Base-by-base conservation (phyloP, 2,113 vertebrate species). In the Polyodon spathula region DNA sequence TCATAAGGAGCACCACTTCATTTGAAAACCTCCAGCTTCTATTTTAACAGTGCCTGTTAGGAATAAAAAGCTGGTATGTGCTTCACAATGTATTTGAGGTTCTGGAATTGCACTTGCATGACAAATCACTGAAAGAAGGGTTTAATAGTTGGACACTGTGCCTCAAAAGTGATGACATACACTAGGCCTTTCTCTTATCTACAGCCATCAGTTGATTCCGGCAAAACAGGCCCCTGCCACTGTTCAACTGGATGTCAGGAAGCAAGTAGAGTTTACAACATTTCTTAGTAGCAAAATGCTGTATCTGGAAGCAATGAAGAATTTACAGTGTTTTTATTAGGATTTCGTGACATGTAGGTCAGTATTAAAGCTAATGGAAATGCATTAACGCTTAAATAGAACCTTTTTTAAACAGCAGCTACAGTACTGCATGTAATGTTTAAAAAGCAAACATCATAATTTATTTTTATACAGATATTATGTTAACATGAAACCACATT, bases 71-170 rank as follows among this genome's bases (percentile, higher is more conserved):
- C 42, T 46, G 48, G 14, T 15, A 51, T 61, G 56, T 50, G 4
- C 6, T 6, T 12, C 4, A 15, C 6, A 43, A n/a, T 3, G 27
- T n/a, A 53, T 54, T 53, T 37, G 46, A 64, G 58, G 64, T 48
- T 6, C 0, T 58, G 53, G 66, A 51, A 37, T 51, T 66, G 41
- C 8, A 14, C 37, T 41, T 16, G 14, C 14, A 41, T 63, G 69
- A 74, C 70, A 77, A 60, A 63, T 44, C 50, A 66, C 52, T 78
- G 66, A 71, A 74, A 72, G 75, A 70, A 61, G 53, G 61, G 59
- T 40, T 68, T 75, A 66, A 43, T 56, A 69, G 27, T 53, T 63
- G 69, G 63, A 61, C 27, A 8, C 43, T 37, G 40, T 40, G 60
- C 61, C 41, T 56, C 37, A 40, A 50, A 10, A 38, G 63, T 63